Conservation (phyloP, 2,113 vertebrate species). For the Pseudorectes ferrugineus region DNA sequence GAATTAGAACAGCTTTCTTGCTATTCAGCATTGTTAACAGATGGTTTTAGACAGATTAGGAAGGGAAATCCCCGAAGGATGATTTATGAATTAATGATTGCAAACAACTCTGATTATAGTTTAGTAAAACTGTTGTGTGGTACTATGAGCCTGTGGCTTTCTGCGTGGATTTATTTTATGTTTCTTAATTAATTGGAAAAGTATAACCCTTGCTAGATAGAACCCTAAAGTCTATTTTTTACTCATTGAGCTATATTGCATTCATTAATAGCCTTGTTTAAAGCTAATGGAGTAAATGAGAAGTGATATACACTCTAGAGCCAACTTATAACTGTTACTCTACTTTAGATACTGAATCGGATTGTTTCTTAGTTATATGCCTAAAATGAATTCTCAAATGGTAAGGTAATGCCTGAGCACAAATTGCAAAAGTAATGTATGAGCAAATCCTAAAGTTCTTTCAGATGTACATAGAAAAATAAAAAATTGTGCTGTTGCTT, state of each 20-base stretch:
- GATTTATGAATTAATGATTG: conserved; percentile 42
- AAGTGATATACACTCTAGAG: background rate
- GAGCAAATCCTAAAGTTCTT: background rate
- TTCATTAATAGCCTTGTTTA: background rate
- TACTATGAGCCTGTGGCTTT: background rate
- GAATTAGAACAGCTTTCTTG: conserved; percentile 26
- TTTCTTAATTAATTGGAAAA: background rate
- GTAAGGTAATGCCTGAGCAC: background rate
- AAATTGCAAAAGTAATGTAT: background rate
- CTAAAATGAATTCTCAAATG: background rate
- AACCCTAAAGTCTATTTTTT: background rate
- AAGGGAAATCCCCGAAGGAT: conserved; percentile 5
- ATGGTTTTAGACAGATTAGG: conserved; percentile 54
- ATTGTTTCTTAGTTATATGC: background rate
- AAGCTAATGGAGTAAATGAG: background rate
- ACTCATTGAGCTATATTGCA: background rate
- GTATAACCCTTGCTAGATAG: background rate
- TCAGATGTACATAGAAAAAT: background rate
- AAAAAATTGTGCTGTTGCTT: background rate
- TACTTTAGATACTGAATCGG: background rate
- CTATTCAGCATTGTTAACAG: conserved; percentile 38
- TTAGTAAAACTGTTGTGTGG: background rate
- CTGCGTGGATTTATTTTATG: background rate
- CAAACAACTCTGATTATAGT: conserved; percentile 38
- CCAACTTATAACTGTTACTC: background rate